Evolutionary conservation across 2,888 invertebrate species (phyloP).

Genomic region (Hemicrepidius hirtus): DNA sequence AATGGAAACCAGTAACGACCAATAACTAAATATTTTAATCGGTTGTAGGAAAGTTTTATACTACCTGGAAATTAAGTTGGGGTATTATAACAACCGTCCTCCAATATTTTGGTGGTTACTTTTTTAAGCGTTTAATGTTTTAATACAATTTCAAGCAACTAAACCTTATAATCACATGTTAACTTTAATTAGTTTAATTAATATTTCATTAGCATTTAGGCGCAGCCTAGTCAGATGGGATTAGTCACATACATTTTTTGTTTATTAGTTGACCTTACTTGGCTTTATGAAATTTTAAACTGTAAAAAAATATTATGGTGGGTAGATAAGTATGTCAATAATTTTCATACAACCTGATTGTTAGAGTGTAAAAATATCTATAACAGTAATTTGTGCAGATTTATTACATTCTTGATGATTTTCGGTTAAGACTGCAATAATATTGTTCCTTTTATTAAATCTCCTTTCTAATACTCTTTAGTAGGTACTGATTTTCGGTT

Average conservation of each 20-base stretch:
- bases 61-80: too few relatives aligned
- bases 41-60: too few relatives aligned
- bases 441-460: too few relatives aligned
- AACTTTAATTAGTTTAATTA: conserved; percentile 20
- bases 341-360: conserved; percentile 11
- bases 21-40: too few relatives aligned
- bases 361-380: background rate
- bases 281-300: background rate
- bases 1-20: background rate
- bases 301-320: conserved; percentile 8
- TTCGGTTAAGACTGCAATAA: too few relatives aligned
- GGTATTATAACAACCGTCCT: too few relatives aligned
- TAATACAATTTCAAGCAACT: background rate
- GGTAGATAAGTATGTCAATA: conserved; percentile 16
- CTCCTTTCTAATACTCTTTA: too few relatives aligned
- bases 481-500: too few relatives aligned
- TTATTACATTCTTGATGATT: too few relatives aligned
- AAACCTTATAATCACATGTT: conserved; percentile 5
- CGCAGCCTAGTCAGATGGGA: conserved; percentile 9
- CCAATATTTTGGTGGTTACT: too few relatives aligned
- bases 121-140: too few relatives aligned
- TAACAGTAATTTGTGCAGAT: too few relatives aligned
- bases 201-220: conserved; percentile 11
- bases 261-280: conserved; percentile 1
- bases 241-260: conserved; percentile 15